Evolutionary conservation across 1,140 invertebrate species (phyloP).

Genomic region (Trypoxylus dichotomus): DNA sequence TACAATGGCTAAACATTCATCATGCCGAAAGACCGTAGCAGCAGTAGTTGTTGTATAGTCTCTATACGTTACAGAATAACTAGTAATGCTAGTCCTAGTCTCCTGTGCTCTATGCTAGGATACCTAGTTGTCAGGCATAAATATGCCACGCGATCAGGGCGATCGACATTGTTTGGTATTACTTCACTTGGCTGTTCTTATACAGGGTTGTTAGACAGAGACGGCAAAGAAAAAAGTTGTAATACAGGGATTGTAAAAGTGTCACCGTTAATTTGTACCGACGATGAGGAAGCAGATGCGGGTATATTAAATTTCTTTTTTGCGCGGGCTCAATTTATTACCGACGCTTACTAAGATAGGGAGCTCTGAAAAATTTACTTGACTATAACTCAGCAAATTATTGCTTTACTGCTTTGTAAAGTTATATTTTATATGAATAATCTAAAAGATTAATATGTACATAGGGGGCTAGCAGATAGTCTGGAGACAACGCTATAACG

Average conservation of each 20-base stretch:
- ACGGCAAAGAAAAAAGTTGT: neutral
- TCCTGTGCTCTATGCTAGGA: conserved; percentile 28
- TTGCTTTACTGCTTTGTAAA: neutral
- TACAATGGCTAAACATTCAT: conserved; percentile 46
- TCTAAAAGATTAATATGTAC: no score
- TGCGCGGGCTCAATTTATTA: neutral
- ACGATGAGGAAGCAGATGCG: conserved; percentile 33
- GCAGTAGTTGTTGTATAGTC: conserved; percentile 27
- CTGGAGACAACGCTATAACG: no score
- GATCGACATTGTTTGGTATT: neutral
- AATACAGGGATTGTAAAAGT: conserved; percentile 34
- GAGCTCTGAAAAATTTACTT: neutral
- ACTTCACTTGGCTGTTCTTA: neutral
- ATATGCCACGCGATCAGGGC: conserved; percentile 39
- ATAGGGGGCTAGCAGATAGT: no score
- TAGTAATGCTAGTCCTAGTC: neutral
- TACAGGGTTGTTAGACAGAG: neutral
- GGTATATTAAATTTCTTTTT: conserved; percentile 32
- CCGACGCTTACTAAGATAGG: neutral
- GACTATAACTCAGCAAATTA: neutral
- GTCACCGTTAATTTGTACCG: conserved; percentile 35
- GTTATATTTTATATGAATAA: neutral
- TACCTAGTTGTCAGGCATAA: conserved; percentile 37
- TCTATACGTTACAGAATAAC: neutral
- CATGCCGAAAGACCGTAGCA: conserved; percentile 32